These are phyloP conservation scores for Pristiophorus japonicus DNA, from an alignment of 2,113 vertebrate species.

Conservation along the genomic window DNA sequence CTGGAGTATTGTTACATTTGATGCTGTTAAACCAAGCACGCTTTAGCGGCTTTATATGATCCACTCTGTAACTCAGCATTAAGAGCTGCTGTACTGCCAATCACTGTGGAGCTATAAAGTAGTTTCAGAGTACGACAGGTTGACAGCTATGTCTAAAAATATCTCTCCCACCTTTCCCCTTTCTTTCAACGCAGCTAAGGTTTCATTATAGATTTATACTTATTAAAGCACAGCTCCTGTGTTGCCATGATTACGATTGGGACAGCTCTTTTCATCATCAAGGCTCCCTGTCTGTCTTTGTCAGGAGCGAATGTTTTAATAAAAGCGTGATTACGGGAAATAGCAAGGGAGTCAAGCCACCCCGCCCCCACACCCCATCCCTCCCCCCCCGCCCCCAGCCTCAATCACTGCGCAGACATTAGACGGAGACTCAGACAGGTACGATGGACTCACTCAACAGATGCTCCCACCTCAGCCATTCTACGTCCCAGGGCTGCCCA, in stretches of 20 bases:
- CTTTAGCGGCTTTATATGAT: not conserved
- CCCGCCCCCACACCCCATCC: too few relatives aligned
- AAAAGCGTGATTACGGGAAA: not conserved
- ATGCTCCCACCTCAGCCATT: not conserved
- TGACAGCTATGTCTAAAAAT: not conserved
- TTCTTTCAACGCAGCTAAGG: not conserved
- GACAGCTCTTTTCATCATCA: slow-evolving; percentile 11
- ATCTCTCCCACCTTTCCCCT: slow-evolving; percentile 25
- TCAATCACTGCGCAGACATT: not conserved
- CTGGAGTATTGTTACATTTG: not conserved
- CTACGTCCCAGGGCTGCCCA: not conserved
- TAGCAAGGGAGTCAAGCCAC: not conserved
- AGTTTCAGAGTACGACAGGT: not conserved
- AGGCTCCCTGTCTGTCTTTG: not conserved
- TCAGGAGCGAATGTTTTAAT: slow-evolving; percentile 23
- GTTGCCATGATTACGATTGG: slow-evolving; percentile 12
- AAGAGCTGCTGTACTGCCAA: not conserved
- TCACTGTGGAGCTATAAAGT: not conserved
- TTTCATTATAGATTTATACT: slow-evolving; percentile 26
- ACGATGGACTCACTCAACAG: not conserved
- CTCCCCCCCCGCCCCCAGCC: too few relatives aligned
- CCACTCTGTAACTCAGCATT: not conserved
- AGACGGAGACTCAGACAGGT: not conserved
- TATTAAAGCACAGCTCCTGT: not conserved
- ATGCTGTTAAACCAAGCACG: not conserved